A percentile compares a stretch with the other conserved stretches of the same genome.
Conservation (phyloP, 2,888 invertebrate species). For the Lasioglossum villosulum region DNA sequence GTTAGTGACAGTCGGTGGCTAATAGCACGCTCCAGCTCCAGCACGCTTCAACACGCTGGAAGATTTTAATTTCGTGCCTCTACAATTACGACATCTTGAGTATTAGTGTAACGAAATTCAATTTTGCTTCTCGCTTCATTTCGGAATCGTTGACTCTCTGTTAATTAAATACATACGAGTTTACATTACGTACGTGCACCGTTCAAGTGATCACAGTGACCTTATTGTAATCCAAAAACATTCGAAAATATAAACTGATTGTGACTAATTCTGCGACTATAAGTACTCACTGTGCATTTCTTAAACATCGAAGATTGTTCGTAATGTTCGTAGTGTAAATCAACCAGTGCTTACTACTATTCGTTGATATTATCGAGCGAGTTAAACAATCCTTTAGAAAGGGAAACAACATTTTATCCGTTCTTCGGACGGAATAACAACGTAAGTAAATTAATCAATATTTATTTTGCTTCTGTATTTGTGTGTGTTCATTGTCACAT, state of each 20-base stretch:
- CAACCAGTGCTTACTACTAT: not conserved
- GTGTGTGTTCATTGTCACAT: not conserved
- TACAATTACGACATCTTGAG: conserved; percentile 1
- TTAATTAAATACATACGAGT: not conserved
- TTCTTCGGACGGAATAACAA: not conserved
- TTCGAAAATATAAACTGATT: conserved; percentile 23
- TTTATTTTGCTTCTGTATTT: conserved; percentile 4
- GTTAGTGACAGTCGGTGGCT: conserved; percentile 52
- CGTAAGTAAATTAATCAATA: conserved; percentile 11
- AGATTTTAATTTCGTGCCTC: conserved; percentile 1
- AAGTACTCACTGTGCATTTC: not conserved
- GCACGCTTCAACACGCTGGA: conserved; percentile 50
- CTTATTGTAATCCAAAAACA: conserved; percentile 3
- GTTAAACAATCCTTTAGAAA: not conserved
- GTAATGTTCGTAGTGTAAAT: conserved; percentile 2
- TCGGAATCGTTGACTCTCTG: not conserved
- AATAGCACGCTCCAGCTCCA: conserved; percentile 54
- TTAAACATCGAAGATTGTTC: not conserved
- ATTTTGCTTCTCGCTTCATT: not conserved
- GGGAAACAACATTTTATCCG: not conserved
- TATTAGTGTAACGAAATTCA: not conserved
- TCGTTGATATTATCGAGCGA: conserved; percentile 10
- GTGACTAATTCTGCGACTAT: not conserved
- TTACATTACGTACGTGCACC: not conserved
- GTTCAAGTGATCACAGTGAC: conserved; percentile 4